Conservation (phyloP, 2,797 vertebrate species). For the Discoglossus pictus region DNA sequence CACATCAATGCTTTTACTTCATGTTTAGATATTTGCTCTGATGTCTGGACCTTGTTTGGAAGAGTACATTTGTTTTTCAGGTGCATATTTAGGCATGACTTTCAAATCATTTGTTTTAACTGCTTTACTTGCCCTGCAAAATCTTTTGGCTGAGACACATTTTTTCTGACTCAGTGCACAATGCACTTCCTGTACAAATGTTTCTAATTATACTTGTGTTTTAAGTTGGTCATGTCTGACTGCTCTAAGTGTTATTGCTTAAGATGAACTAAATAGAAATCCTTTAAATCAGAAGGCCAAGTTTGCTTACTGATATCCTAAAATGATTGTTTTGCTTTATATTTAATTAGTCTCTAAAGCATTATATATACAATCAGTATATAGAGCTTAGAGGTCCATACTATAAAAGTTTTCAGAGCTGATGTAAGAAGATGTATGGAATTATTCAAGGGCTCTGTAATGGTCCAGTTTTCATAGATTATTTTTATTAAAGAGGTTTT, state of each 20-base stretch:
- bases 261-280: slow-evolving; percentile 21
- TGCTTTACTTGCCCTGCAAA: neutral
- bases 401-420: too few relatives aligned
- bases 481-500: too few relatives aligned
- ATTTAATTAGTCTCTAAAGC: too few relatives aligned
- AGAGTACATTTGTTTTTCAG: slow-evolving; percentile 11
- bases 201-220: slow-evolving; percentile 22
- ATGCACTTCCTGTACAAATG: slow-evolving; percentile 11
- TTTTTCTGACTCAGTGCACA: slow-evolving; percentile 13
- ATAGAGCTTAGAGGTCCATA: too few relatives aligned
- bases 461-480: too few relatives aligned
- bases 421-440: too few relatives aligned
- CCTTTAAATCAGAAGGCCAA: too few relatives aligned
- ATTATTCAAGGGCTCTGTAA: too few relatives aligned
- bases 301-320: neutral
- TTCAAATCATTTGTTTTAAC: slow-evolving; percentile 16
- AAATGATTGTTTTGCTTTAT: neutral
- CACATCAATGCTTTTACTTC: slow-evolving; percentile 28
- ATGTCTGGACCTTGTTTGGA: slow-evolving; percentile 34
- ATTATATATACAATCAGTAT: too few relatives aligned
- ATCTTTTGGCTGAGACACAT: slow-evolving; percentile 5
- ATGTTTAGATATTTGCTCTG: slow-evolving; percentile 26
- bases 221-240: slow-evolving; percentile 2
- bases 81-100: slow-evolving; percentile 3
- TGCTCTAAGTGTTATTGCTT: neutral